A percentile compares a stretch with the other conserved stretches of the same genome.
phyloP scores from a whole-genome alignment of 2,888 invertebrate species.

The Cosmorhoe ocellata region DNA sequence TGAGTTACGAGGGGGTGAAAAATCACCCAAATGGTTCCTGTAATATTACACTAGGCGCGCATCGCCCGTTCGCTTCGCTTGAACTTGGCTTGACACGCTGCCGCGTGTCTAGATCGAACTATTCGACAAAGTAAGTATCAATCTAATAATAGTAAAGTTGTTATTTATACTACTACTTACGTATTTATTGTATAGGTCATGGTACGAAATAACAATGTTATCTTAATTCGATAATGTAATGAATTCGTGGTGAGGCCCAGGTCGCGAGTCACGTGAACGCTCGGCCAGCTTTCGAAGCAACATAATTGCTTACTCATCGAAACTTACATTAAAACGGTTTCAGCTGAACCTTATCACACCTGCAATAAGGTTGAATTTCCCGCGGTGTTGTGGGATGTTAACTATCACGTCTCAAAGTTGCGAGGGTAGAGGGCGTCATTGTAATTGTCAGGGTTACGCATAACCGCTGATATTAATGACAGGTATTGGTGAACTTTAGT shows the following conservation, averaged over 20 bases:
- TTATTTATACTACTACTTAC: too few relatives aligned
- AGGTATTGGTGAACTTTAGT: conserved; percentile 1
- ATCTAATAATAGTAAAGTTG: too few relatives aligned
- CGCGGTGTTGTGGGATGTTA: background rate
- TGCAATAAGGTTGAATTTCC: conserved; percentile 9
- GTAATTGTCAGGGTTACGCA: conserved; percentile 15
- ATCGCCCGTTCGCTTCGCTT: too few relatives aligned
- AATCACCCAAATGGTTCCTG: too few relatives aligned
- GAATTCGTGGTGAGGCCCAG: too few relatives aligned
- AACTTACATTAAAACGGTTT: conserved; percentile 12
- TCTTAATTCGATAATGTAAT: conserved; percentile 7
- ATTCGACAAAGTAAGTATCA: too few relatives aligned
- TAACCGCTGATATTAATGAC: conserved; percentile 6
- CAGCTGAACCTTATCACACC: conserved; percentile 3
- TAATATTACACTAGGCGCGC: too few relatives aligned
- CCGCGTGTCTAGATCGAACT: too few relatives aligned
- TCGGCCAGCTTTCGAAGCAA: conserved; percentile 20
- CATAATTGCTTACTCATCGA: conserved; percentile 26
- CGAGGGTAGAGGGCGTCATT: conserved; percentile 14
- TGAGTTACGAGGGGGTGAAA: too few relatives aligned
- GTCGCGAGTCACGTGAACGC: conserved; percentile 21
- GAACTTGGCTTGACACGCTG: too few relatives aligned
- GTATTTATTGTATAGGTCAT: too few relatives aligned
- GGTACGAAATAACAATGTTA: too few relatives aligned
- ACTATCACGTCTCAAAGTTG: conserved; percentile 17